These are phyloP conservation scores for Etia nguti DNA, from an alignment of 2,113 vertebrate genomes.

Conservation along the genomic window DNA sequence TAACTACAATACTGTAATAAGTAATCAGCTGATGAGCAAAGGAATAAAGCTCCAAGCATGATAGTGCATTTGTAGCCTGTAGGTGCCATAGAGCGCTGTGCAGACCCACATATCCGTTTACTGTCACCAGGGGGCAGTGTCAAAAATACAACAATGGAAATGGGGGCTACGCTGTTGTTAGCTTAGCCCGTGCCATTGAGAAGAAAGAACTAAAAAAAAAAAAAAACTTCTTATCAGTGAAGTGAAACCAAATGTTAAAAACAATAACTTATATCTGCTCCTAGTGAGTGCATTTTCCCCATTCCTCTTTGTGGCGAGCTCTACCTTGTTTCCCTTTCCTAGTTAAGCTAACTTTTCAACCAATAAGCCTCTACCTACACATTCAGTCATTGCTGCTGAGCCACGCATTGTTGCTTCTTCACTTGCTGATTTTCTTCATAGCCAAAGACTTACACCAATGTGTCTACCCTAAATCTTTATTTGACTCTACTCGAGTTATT, in stretches of 20 bases:
- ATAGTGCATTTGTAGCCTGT: not conserved
- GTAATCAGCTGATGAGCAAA: not conserved
- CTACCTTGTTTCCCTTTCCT: not conserved
- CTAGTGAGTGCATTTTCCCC: not conserved
- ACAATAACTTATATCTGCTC: not conserved
- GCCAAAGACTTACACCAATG: not conserved
- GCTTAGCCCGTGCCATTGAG: rapidly evolving
- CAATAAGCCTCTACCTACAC: not conserved
- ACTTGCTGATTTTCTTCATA: not conserved
- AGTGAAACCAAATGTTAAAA: not conserved
- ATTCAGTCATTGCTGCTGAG: not conserved
- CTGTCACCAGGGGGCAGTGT: not conserved
- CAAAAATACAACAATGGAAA: not conserved
- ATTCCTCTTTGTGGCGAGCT: not conserved
- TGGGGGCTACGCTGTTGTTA: not conserved
- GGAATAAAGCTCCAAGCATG: not conserved
- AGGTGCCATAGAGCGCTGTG: not conserved
- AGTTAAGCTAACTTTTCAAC: not conserved
- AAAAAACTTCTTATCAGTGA: not conserved
- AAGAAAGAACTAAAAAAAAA: not conserved
- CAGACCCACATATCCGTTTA: not conserved
- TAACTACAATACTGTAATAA: not conserved
- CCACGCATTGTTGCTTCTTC: not conserved
- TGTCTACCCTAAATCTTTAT: not conserved
- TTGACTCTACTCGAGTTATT: not conserved